phyloP scores from a whole-genome alignment of 1,140 invertebrate genomes.

The Achatina immaculata region DNA sequence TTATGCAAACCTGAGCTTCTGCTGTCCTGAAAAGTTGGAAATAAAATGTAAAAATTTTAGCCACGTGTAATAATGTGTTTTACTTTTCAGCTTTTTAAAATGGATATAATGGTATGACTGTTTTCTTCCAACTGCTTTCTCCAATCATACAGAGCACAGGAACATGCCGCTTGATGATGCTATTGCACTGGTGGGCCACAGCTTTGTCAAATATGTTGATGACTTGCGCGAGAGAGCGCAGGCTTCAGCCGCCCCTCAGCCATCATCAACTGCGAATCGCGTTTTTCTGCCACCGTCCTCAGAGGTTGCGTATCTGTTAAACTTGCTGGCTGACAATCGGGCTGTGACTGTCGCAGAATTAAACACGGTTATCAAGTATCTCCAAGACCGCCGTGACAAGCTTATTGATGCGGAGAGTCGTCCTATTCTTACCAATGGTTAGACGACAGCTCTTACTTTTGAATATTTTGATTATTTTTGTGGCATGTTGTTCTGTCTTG shows the following conservation, averaged over 20 bases:
- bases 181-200: slow-evolving; percentile 81
- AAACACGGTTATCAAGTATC: slow-evolving; percentile 84
- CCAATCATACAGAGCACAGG: slow-evolving; percentile 80
- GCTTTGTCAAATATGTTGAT: slow-evolving; percentile 83
- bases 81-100: too few species aligned
- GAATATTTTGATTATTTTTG: too few species aligned
- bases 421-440: slow-evolving; percentile 32
- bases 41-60: too few species aligned
- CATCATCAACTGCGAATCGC: slow-evolving; percentile 33
- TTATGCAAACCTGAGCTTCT: too few species aligned
- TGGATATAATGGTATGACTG: too few species aligned
- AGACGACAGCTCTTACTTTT: neutral
- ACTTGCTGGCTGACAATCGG: slow-evolving; percentile 84
- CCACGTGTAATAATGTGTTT: too few species aligned
- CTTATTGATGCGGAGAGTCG: slow-evolving; percentile 47
- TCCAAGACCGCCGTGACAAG: slow-evolving; percentile 80
- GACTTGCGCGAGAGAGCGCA: slow-evolving; percentile 52
- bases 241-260: slow-evolving; percentile 20
- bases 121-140: too few species aligned
- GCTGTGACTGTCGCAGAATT: slow-evolving; percentile 85
- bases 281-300: slow-evolving; percentile 53
- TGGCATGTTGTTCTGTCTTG: too few species aligned
- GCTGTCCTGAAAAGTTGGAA: too few species aligned
- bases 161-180: slow-evolving; percentile 95
- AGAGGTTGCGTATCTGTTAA: slow-evolving; percentile 78